Base-by-base conservation (phyloP, 2,888 invertebrate genomes). In the Deilephila porcellus region DNA sequence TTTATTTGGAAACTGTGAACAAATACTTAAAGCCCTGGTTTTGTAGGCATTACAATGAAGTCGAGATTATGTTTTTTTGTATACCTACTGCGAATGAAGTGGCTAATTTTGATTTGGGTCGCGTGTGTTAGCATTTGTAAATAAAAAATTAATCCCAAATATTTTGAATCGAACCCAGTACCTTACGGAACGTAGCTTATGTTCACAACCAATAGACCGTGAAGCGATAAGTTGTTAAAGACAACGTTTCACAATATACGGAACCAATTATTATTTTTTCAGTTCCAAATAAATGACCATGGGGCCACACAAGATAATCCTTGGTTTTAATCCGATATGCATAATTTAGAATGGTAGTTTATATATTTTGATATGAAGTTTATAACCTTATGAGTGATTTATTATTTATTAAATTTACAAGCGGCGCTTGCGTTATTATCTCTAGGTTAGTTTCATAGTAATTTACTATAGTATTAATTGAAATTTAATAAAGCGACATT, bases 331-430 rank as follows among this genome's bases (percentile, higher is more conserved):
- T 60, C 29, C n/a, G 37, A 53, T 72, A n/a, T 70, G 73, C 60
- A 73, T 73, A 73, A 37, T 70, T 73, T 73, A 70, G 32, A 73
- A 73, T 70, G 37, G 37, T 34, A 37, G 32, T 37, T 59, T 60
- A 34, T 11, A 17, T 62, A 19, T 25, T 34, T n/a, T 72, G n/a
- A 56, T 53, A 29, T 32, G 14, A 53, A 11, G 32, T 29, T 6
- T 60, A 11, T 71, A 45, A 71, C 62, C 52, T 72, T 32, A 56
- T 37, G 25, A 34, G 32, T 56, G 34, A 72, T 72, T 72, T 72
- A 72, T 63, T 63, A n/a, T 70, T 45, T n/a, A 29, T 19, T 19
- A 19, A 5, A 2, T 25, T 53, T 32, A 53, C 8, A n/a, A 29
- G 52, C 7, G 56, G 56, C 56, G 17, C 5, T 56, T n/a, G 17